Base-by-base conservation (phyloP, 2,113 vertebrate genomes). In the Phrynosoma platyrhinos region DNA sequence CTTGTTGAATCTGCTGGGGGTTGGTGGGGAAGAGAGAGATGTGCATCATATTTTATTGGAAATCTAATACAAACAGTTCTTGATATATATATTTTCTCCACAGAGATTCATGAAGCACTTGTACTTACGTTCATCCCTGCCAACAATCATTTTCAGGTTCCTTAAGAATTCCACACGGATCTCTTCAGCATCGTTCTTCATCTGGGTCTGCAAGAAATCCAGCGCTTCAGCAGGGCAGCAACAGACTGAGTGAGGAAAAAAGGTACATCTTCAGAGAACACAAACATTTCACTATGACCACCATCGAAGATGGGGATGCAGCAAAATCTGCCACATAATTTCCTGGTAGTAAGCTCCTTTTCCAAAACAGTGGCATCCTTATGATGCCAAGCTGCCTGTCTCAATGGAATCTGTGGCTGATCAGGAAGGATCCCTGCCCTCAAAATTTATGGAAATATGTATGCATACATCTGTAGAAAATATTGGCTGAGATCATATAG, bases 91-190 rank as follows among this genome's bases (percentile, higher is more conserved):
- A 36, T 9, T 40, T 21, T n/a, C 32, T 23, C 32, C n/a, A 62
- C 21, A 21, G 53, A 81, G 42, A 53, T 12, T 53, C 23, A 27
- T 40, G 47, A 78, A 23, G 6, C 55, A 2, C 14, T 32, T 64
- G 36, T 27, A 66, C 86, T 82, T 82, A 87, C 86, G 9, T 12
- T 52, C 30, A 4, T 82, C 79, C 16, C n/a, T 74, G 9, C 27
- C 36, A 9, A 87, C 55, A 71, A 82, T 72, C 36, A 72, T 47
- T 32, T 76, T 82, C 14, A 87, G 72, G 23, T 87, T 42, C 21
- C 20, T 82, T n/a, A 87, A 82, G 36, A 87, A 27, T n/a, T 55
- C 86, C 30, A 82, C 86, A 27, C 86, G 86, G 27, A 76, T 64
- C 3, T 82, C 30, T 76, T 87, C 79, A 0, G 86, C 5, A 9